Percentiles rank a stretch among this genome's conserved stretches.
These are phyloP conservation scores for Greenwoodochromis staneri DNA, from an alignment of 2,113 vertebrate genomes.

Conservation along the genomic window DNA sequence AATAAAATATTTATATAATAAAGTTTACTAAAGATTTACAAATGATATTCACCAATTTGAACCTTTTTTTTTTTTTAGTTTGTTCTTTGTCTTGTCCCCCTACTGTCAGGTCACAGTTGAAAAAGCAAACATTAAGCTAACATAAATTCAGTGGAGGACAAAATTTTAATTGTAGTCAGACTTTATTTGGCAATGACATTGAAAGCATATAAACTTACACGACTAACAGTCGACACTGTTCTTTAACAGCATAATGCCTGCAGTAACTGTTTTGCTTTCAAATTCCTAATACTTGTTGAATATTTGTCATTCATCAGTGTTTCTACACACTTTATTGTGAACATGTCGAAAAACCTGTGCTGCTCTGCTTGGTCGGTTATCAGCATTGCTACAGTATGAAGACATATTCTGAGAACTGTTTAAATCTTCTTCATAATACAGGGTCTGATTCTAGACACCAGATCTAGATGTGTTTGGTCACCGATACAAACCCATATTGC, in stretches of 20 bases:
- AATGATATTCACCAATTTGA: background rate
- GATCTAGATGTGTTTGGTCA: background rate
- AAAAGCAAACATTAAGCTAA: background rate
- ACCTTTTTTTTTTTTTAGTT: background rate
- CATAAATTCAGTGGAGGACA: background rate
- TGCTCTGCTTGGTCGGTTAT: background rate
- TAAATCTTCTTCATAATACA: background rate
- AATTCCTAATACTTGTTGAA: background rate
- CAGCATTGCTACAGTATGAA: background rate
- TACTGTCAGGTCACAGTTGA: background rate
- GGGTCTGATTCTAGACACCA: background rate
- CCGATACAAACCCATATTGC: background rate
- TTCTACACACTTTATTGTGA: background rate
- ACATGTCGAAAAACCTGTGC: background rate
- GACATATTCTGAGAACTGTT: background rate
- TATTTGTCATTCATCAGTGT: background rate
- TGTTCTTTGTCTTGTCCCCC: background rate
- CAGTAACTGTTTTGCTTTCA: background rate
- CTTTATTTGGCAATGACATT: background rate
- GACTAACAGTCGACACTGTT: fast-evolving
- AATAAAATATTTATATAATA: background rate
- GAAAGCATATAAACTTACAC: background rate
- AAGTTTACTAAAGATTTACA: background rate
- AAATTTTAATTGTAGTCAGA: background rate
- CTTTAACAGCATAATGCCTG: background rate